Evolutionary conservation across 2,888 invertebrate species (phyloP), one percentile per base, ranked within the genome.

Genomic region (Synanthedon formicaeformis): DNA sequence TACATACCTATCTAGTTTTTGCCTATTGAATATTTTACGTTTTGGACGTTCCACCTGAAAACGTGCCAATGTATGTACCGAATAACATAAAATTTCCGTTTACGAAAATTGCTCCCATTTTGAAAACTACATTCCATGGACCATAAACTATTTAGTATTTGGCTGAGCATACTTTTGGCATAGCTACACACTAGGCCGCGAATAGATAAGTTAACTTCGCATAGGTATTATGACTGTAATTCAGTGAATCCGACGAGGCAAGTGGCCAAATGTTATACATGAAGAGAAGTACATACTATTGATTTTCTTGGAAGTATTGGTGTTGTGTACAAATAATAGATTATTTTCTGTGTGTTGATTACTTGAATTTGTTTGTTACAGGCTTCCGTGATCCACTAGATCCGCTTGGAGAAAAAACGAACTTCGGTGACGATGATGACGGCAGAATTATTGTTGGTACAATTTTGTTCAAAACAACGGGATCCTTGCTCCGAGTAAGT

Each of bases 381-480:
- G 83, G 75, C 41, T 79, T 73, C 48, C 72, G 77, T 12, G 84
- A 83, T 56, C 71, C 78, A 1, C 54, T 75, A 56, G 85, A 85
- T 55, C 71, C 78, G 10, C 57, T 79, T 3, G 76, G 72, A 18
- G 85, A 83, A 14, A 78, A 71, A 57, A 59, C 72, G 2, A 84
- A 86, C 51, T 81, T 82, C 51, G 82, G 83, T 50, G 86, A 85
- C 4, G 85, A 85, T 13, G 86, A 85, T 58, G 87, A 86, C 51
- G 87, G 84, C 5, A 75, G 76, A 67, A 71, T 81, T 12, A 77
- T 85, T 10, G 75, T 85, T 51, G 87, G 86, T 40, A 86, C 86
- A 2, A 76, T 87, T 53, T 61, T 87, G 13, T 86, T 83, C 52
- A 85, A 81, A 59, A 81, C 81, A 3, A 83, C 84, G 2, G 78